Base-by-base conservation (phyloP, 2,888 invertebrate species). In the Mimumesa dahlbomi region DNA sequence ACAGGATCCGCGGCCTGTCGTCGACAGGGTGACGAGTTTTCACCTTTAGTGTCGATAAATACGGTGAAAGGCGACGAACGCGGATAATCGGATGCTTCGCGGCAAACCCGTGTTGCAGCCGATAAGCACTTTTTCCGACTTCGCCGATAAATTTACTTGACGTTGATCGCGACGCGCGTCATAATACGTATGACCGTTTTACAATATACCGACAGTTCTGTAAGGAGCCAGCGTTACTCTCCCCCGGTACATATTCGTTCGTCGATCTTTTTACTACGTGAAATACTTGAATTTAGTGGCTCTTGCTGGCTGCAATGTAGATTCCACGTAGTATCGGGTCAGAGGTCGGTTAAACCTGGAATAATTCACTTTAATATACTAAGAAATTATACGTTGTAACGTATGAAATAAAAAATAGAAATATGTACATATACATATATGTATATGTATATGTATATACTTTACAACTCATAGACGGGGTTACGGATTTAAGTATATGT, bases 1-100 rank as follows among this genome's bases (percentile, higher is more conserved):
- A 54, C 69, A 58, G 54, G 69, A 69, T 75, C 71, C 67, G 16
- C 18, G 34, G 29, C 25, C 53, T 73, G 69, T 73, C 71, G 62
- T 70, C 75, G 52, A 59, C 61, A 59, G 72, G 61, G 72, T 72
- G 77, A 77, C 69, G 75, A 78, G 77, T 75, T 77, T 77, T 75
- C 78, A 77, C 73, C 72, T 78, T 78, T 69, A 66, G 73, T 70
- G 62, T 69, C 69, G 38, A 78, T 78, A 78, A 78, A 78, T 70
- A 79, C 64, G 66, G 77, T 75, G 75, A 79, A 79, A 78, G 77
- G 79, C 58, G 50, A 66, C 54, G 58, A 6, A 29, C 46, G 13
- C 43, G 6, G 19, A 19, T 34, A 49, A 49, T 49, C 21, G 40
- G 18, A 9, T 29, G 36, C 25, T 46, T 7, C 45, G 36, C 22